These are phyloP conservation scores for Ginglymostoma cirratum DNA, from an alignment of 2,113 vertebrate genomes.

Conservation along the genomic window DNA sequence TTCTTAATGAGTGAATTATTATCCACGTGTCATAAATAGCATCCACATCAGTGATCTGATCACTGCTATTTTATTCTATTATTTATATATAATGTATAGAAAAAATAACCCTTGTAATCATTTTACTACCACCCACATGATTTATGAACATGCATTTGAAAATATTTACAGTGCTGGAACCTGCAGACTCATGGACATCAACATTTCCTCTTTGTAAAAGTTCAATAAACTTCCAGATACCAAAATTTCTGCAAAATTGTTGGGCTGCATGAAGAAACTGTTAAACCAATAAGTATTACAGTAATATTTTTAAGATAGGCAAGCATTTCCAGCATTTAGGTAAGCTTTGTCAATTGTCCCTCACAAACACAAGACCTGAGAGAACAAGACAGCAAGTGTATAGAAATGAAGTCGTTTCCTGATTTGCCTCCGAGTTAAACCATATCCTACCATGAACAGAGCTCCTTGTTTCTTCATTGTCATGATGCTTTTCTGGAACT, in stretches of 20 bases:
- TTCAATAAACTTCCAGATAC: background rate
- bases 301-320: background rate
- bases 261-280: background rate
- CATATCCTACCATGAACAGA: background rate
- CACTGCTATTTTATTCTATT: background rate
- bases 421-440: background rate
- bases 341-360: no score
- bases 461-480: background rate
- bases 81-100: background rate
- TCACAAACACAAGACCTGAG: background rate
- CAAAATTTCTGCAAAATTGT: background rate
- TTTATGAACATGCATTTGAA: background rate
- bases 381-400: background rate
- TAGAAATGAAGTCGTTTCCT: background rate
- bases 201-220: background rate
- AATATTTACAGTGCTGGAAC: background rate
- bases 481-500: background rate
- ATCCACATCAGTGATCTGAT: background rate
- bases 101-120: background rate
- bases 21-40: background rate
- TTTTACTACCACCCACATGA: background rate
- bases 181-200: background rate
- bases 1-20: background rate
- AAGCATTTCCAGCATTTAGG: background rate
- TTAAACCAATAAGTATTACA: background rate